These are phyloP conservation scores for Bombus balteatus DNA, from an alignment of 1,140 invertebrate genomes.

Conservation along the genomic window DNA sequence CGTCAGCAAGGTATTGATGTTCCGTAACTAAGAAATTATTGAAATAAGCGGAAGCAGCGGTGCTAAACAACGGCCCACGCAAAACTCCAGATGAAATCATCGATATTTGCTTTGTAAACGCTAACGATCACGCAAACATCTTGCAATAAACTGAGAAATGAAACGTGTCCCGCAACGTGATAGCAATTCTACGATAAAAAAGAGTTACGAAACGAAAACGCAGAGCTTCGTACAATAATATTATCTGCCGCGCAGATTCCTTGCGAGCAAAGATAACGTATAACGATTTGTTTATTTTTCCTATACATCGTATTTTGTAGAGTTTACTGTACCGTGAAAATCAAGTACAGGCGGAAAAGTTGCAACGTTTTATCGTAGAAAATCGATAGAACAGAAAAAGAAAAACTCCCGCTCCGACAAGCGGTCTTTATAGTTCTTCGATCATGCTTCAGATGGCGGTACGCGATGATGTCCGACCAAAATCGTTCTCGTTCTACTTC, in stretches of 20 bases:
- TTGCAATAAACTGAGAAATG: not conserved
- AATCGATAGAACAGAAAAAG: slow-evolving; percentile 32
- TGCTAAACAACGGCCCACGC: slow-evolving; percentile 14
- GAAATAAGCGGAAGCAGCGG: not conserved
- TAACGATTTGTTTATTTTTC: too few species aligned
- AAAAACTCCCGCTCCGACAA: not conserved
- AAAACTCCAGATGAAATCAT: not conserved
- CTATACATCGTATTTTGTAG: not conserved
- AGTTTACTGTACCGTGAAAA: not conserved
- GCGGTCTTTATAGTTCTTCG: slow-evolving; percentile 51
- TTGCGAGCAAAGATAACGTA: too few species aligned
- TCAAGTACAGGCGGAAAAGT: too few species aligned
- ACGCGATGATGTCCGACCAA: slow-evolving; percentile 41
- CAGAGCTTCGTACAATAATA: not conserved
- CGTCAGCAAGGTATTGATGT: not conserved
- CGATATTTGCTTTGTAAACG: not conserved
- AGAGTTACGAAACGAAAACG: not conserved
- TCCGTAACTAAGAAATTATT: not conserved
- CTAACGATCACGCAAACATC: not conserved
- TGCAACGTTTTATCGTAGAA: not conserved
- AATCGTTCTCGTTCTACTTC: slow-evolving; percentile 27
- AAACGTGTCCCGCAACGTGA: not conserved
- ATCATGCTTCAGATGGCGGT: slow-evolving; percentile 52
- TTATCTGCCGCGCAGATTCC: too few species aligned
- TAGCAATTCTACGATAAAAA: not conserved